These are phyloP conservation scores for Clarias fuscus DNA, from an alignment of 2,797 vertebrate genomes.

Conservation along the genomic window DNA sequence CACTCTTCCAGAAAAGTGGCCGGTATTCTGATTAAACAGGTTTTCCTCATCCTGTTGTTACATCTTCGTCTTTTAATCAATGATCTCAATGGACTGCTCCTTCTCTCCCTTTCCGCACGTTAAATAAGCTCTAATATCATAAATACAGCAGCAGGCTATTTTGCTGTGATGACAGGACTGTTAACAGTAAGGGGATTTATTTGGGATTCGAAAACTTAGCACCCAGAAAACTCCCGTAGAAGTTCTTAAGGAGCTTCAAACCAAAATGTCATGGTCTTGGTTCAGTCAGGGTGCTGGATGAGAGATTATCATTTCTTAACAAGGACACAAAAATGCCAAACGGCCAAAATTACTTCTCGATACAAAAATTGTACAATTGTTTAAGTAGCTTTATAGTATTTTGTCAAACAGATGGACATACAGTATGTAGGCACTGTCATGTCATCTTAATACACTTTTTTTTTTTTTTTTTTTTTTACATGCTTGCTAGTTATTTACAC, in stretches of 20 bases:
- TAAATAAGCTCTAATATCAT: constrained; percentile 30
- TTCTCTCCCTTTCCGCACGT: background rate
- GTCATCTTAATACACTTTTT: background rate
- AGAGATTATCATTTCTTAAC: background rate
- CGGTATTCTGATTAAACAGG: background rate
- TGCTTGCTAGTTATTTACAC: background rate
- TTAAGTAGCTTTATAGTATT: background rate
- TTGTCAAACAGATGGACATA: background rate
- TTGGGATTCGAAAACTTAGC: background rate
- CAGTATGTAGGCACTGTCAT: background rate
- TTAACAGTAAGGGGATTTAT: background rate
- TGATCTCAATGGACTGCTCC: background rate
- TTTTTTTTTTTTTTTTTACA: too few relatives aligned
- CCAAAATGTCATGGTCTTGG: background rate
- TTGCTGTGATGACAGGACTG: background rate
- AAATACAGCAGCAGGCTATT: constrained; percentile 7
- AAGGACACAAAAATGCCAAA: background rate
- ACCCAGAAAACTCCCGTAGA: background rate
- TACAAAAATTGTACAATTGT: constrained; percentile 10
- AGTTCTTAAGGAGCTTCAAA: background rate
- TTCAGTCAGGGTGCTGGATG: background rate
- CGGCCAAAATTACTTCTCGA: background rate
- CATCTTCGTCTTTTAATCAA: background rate
- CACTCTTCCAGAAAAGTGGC: constrained; percentile 2
- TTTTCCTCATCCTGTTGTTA: background rate